These are phyloP conservation scores for Nibea albiflora DNA, from an alignment of 2,113 vertebrate species.

Conservation along the genomic window DNA sequence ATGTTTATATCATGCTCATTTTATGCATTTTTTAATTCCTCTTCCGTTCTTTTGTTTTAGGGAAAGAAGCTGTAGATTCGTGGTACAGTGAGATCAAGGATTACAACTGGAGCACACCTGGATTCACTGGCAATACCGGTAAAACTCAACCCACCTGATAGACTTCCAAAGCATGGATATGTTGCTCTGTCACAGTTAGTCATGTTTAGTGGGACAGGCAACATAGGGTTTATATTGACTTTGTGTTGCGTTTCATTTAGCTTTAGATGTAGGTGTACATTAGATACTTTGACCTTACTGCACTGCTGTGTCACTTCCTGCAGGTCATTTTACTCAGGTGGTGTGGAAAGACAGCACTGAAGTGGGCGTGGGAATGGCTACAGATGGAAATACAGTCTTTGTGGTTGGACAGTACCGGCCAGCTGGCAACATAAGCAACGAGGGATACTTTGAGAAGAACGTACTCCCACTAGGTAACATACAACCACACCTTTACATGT, in stretches of 20 bases:
- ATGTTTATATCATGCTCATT: neutral
- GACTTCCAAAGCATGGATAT: neutral
- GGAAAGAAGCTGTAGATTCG: conserved; percentile 68
- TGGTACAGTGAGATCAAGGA: conserved; percentile 81
- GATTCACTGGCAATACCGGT: conserved; percentile 55
- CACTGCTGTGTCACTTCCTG: neutral
- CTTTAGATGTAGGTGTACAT: neutral
- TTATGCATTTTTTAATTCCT: neutral
- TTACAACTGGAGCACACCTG: conserved; percentile 66
- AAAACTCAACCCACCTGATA: neutral
- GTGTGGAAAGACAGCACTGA: conserved; percentile 77
- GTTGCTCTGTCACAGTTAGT: too few relatives aligned
- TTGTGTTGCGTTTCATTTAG: neutral
- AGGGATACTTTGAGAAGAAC: conserved; percentile 62
- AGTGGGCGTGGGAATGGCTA: conserved; percentile 74
- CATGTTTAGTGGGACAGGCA: too few relatives aligned
- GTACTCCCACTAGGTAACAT: conserved; percentile 67
- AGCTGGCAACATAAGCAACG: conserved; percentile 68
- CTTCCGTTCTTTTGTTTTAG: conserved; percentile 34
- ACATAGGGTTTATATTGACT: neutral
- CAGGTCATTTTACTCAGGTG: conserved; percentile 84
- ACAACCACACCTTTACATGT: neutral
- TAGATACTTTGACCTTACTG: too few relatives aligned
- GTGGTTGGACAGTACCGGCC: conserved; percentile 81
- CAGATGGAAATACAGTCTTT: conserved; percentile 40